Evolutionary conservation across 2,113 vertebrate genomes (phyloP).

Genomic region (Saimiri boliviensis): DNA sequence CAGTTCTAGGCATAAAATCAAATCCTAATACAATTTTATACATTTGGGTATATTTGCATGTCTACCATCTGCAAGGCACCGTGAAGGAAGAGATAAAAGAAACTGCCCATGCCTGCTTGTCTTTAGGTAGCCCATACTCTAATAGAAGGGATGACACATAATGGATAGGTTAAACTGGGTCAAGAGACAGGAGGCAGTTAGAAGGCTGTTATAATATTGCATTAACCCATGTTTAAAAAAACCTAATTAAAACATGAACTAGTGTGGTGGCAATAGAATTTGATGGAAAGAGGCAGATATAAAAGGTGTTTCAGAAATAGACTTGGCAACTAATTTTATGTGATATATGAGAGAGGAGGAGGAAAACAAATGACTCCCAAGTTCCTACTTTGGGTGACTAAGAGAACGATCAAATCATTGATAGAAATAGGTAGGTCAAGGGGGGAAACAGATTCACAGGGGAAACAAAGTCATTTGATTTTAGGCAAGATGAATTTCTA

Average conservation of each 20-base stretch:
- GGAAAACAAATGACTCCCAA: slow-evolving; percentile 10
- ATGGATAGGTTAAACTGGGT: not conserved
- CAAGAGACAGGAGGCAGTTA: slow-evolving; percentile 14
- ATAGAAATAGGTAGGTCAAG: slow-evolving; percentile 10
- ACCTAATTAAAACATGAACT: not conserved
- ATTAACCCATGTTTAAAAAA: not conserved
- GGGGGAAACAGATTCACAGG: not conserved
- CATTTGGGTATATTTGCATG: slow-evolving; percentile 8
- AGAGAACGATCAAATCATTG: not conserved
- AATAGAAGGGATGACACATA: not conserved
- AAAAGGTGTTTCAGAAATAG: slow-evolving; percentile 36
- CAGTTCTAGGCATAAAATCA: not conserved
- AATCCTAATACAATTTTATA: not conserved
- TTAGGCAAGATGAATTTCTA: not conserved
- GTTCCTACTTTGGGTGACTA: not conserved
- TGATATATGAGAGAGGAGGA: not conserved
- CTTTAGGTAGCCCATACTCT: not conserved
- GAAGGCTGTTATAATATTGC: not conserved
- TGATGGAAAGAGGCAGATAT: not conserved
- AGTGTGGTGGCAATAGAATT: not conserved
- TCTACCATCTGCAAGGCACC: not conserved
- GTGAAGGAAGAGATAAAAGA: not conserved
- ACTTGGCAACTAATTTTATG: slow-evolving; percentile 26
- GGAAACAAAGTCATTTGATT: not conserved
- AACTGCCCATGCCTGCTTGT: not conserved